phyloP scores from a whole-genome alignment of 2,113 vertebrate genomes.

The Eolophus roseicapilla region DNA sequence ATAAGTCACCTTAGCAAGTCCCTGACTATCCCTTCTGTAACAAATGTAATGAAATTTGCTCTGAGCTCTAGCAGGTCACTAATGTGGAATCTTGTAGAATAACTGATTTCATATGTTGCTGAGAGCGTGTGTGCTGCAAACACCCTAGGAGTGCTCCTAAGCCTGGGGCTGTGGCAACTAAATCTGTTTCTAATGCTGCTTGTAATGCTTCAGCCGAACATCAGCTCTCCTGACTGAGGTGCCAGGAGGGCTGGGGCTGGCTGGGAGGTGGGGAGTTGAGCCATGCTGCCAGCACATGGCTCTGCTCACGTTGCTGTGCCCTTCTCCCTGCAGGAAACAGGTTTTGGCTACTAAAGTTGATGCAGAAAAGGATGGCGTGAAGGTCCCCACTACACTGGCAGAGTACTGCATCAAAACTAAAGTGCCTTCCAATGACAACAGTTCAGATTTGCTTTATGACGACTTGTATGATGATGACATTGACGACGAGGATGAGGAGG shows the following conservation, averaged over 20 bases:
- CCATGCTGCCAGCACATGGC: too few species aligned
- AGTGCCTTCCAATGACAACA: slow-evolving; percentile 98
- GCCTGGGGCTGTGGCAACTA: not conserved
- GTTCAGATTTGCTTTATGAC: slow-evolving; percentile 96
- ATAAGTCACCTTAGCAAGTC: not conserved
- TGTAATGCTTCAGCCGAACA: not conserved
- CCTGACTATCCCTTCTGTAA: not conserved
- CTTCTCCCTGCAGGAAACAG: not conserved
- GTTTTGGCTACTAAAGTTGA: slow-evolving; percentile 79
- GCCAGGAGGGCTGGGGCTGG: not conserved
- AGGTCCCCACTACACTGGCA: slow-evolving; percentile 95
- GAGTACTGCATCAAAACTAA: slow-evolving; percentile 99
- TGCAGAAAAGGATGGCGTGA: slow-evolving; percentile 95
- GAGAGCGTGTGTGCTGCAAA: not conserved
- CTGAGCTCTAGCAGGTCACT: not conserved
- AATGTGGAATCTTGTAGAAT: not conserved
- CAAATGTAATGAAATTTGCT: not conserved
- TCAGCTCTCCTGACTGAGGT: not conserved
- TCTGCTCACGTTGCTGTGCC: too few species aligned
- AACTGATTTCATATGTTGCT: not conserved
- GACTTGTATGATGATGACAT: slow-evolving; percentile 97
- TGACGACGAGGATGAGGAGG: slow-evolving; percentile 93
- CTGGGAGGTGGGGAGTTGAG: too few species aligned
- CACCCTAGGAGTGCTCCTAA: not conserved
- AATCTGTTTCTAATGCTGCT: not conserved